These are phyloP conservation scores for Polylopha cassiicola DNA, from an alignment of 2,888 invertebrate genomes.

Conservation along the genomic window DNA sequence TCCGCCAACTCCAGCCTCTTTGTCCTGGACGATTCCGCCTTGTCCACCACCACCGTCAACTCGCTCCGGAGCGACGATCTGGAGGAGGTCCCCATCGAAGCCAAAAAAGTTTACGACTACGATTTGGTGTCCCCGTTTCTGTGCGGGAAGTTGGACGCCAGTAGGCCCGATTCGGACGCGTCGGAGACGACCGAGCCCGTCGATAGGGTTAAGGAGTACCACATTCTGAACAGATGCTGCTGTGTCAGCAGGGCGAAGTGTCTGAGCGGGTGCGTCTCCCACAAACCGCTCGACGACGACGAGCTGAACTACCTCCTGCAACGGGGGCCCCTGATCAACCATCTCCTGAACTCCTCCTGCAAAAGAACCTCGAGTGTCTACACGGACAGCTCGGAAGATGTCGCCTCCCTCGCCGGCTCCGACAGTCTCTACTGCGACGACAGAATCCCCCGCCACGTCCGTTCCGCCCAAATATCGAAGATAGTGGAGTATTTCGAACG, in stretches of 20 bases:
- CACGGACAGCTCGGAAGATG: conserved; percentile 92
- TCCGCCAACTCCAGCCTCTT: conserved; percentile 74
- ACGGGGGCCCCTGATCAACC: conserved; percentile 53
- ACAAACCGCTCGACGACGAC: conserved; percentile 50
- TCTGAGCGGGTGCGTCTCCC: conserved; percentile 41
- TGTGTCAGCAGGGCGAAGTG: conserved; percentile 51
- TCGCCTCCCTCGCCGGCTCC: conserved; percentile 87
- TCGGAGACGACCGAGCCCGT: no score
- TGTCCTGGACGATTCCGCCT: conserved; percentile 78
- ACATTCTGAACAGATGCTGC: conserved; percentile 56
- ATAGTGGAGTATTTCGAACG: conserved; percentile 94
- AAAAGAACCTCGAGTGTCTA: conserved; percentile 88
- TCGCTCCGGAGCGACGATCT: conserved; percentile 79
- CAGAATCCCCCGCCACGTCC: conserved; percentile 74
- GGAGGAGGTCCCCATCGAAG: conserved; percentile 40
- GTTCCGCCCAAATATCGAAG: conserved; percentile 85
- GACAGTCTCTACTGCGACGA: conserved; percentile 85
- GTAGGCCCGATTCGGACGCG: conserved; percentile 30
- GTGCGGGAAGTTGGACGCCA: conserved; percentile 40
- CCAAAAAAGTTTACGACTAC: conserved; percentile 19
- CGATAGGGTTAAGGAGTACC: no score
- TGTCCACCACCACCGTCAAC: conserved; percentile 67
- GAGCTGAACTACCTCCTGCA: conserved; percentile 63
- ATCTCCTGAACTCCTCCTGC: conserved; percentile 65
- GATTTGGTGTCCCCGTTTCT: conserved; percentile 39